Evolutionary conservation across 2,888 invertebrate genomes (phyloP).

Genomic region (Mechanitis mazaeus): DNA sequence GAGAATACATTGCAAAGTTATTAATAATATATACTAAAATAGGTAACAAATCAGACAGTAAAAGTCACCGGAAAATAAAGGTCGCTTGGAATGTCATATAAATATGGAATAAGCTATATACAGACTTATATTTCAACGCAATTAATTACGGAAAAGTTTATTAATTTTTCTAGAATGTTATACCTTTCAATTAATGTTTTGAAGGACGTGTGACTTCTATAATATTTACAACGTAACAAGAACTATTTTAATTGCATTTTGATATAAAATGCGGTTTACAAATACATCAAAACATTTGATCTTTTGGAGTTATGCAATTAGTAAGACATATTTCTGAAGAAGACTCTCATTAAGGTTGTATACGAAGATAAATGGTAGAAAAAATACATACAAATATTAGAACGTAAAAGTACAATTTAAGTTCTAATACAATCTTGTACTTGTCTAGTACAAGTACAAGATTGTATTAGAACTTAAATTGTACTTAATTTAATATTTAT

Average conservation of each 20-base stretch:
- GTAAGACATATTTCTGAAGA: no score
- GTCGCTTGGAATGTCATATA: background rate
- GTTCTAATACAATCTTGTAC: background rate
- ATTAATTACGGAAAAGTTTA: background rate
- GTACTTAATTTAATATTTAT: background rate
- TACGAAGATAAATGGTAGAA: no score
- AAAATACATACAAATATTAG: no score
- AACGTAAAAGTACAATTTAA: no score
- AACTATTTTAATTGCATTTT: no score
- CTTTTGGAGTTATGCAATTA: no score
- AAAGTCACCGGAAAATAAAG: background rate
- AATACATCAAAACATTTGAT: no score
- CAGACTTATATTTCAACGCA: background rate
- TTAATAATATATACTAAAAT: background rate
- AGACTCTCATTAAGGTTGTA: no score
- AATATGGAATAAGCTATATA: background rate
- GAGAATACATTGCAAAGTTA: background rate
- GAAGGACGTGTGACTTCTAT: conserved; percentile 2
- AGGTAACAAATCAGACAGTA: background rate
- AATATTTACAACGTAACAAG: background rate
- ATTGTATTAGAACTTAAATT: background rate
- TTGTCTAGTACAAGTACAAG: background rate
- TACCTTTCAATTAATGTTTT: conserved; percentile 3
- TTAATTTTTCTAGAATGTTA: background rate
- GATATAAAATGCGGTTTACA: no score